Base-by-base conservation (phyloP, 2,797 vertebrate species). In the Toxotes lorentzi region DNA sequence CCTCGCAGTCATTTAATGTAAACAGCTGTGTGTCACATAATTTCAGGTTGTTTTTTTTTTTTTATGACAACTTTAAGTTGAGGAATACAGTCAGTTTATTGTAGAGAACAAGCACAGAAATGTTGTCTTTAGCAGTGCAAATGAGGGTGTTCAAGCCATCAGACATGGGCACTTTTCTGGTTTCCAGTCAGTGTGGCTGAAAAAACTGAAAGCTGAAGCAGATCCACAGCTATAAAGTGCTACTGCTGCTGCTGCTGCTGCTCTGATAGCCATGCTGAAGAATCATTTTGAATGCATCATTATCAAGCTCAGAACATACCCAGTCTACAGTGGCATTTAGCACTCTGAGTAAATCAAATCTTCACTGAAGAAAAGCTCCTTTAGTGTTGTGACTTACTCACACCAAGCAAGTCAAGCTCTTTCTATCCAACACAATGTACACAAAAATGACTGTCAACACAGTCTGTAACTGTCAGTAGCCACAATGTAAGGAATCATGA, bases 251-350 rank as follows among this genome's bases (percentile, higher is more conserved):
- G 24, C 30, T 48, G 43, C 68, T 71, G 74, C 32, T 38, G 60
- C 10, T 83, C 73, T 71, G 72, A 81, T 47, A 67, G 78, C 67
- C 78, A 60, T 61, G 60, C 70, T 41, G 63, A 83, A 56, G 68
- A 81, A 72, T 79, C 45, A 70, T 70, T 69, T 30, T 71, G 62
- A 83, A 81, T 76, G 75, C 74, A 53, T 88, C 71, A 79, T 88
- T 79, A 84, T 81, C 51, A 51, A 75, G 67, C 67, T 81, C 24
- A 41, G 67, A 83, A 81, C 73, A 87, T n/a, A 76, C 58, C 58
- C 64, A 63, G 70, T 27, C 34, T 60, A 34, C 70, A 23, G 60
- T 2, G 0, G 70, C 78, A 65, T 70, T 82, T 32, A 56, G 56
- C 32, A 61, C 62, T 67, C 53, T 0, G 30, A 79, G 72, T 63